phyloP scores from a whole-genome alignment of 2,888 invertebrate species.

The Hirtodrosophila duncani region DNA sequence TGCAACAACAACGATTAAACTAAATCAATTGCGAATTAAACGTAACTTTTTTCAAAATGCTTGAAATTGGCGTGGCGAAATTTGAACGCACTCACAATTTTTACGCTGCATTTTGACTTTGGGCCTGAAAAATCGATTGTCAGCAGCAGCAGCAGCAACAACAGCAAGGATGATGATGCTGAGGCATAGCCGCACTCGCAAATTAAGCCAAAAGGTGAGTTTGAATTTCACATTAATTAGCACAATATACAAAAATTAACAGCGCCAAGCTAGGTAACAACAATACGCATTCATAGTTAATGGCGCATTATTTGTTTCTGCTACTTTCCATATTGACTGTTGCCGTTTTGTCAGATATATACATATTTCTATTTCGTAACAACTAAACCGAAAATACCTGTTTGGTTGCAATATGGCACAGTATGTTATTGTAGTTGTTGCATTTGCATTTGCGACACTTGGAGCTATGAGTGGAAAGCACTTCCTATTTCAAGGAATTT shows the following conservation, averaged over 20 bases:
- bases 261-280: too few species aligned
- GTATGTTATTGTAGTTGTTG: constrained; percentile 2
- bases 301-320: constrained; percentile 19
- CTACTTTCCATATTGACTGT: constrained; percentile 10
- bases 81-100: constrained; percentile 25
- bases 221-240: constrained; percentile 28
- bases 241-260: constrained; percentile 13
- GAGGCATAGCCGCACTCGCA: constrained; percentile 26
- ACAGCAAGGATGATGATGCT: constrained; percentile 32
- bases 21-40: constrained; percentile 23
- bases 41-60: constrained; percentile 26
- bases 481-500: too few species aligned
- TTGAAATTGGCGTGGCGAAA: constrained; percentile 16
- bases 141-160: constrained; percentile 23
- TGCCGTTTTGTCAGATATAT: constrained; percentile 31
- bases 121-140: constrained; percentile 64
- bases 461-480: constrained; percentile 2
- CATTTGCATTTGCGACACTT: constrained; percentile 9
- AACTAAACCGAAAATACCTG: constrained; percentile 51
- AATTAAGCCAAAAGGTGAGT: constrained; percentile 53
- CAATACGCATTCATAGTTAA: constrained; percentile 22
- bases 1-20: constrained; percentile 12
- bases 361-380: constrained; percentile 50
- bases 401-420: constrained; percentile 18
- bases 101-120: constrained; percentile 32